Evolutionary conservation across 53 echinoderm and acorn worm species (phyloP), one percentile per base, ranked within the genome.

Genomic region (Pentamera pediparva): DNA sequence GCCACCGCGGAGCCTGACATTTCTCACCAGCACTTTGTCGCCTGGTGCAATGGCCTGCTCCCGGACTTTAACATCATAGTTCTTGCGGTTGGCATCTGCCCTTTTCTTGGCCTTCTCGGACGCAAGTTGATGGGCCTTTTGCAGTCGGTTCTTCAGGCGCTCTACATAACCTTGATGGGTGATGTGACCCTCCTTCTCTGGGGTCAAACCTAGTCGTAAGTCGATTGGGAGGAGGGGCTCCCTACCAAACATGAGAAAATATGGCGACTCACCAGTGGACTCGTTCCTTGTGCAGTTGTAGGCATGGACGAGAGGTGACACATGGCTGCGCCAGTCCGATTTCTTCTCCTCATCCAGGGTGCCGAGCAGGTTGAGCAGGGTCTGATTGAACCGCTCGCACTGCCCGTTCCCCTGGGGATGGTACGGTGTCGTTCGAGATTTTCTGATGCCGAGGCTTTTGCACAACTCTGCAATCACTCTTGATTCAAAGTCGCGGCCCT

Each of bases 371-470:
- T 45, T 61, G 5, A 86, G 78, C 43, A 41, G 51, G 15, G 82
- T 82, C 24, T 62, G 59, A 49, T 82, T 87, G 48, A 87, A 87
- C 9, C 87, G 62, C 52, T 87, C 87, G 15, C 78, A 78, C 61
- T 82, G 82, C 3, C 73, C 56, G 56, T 87, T 78, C 18, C 82
- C 78, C 40, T 83, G 87, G 11, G 79, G 78, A 18, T 78, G 74
- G 53, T 78, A 78, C 2, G 87, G 82, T 4, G 80, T 80, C 0
- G 80, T 80, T 1, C 71, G 27, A 2, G 80, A 52, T 35, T 80
- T 80, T 25, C 27, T 69, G 17, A 80, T 80, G n/a, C 70, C 71
- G 4, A 57, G 55, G 29, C 33, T 38, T 18, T 60, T 10, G 51
- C 76, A 62, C 75, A 59, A 21, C 59, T 74, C 80, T 39, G 74